Conservation (phyloP, 2,888 invertebrate genomes). For the Ferrisia virgata region DNA sequence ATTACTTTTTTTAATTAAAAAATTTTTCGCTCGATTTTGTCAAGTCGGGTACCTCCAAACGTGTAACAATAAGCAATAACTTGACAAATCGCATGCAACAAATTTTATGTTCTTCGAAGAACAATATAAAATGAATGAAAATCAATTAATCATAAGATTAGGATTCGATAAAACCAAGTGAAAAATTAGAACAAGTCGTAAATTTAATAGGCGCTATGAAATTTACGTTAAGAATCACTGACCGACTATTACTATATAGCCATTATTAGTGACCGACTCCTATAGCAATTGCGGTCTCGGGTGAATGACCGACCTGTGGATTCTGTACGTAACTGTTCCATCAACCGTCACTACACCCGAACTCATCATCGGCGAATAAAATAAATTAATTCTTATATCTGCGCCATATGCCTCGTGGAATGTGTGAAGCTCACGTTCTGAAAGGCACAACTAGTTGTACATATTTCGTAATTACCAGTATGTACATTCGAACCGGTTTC, state of each 20-base stretch:
- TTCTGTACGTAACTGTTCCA: conserved; percentile 42
- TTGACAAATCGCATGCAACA: not conserved
- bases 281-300: conserved; percentile 35
- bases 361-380: conserved; percentile 32
- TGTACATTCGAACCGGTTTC: conserved; percentile 42
- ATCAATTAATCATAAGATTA: not conserved
- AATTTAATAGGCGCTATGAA: not conserved
- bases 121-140: not conserved
- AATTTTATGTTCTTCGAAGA: not conserved
- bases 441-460: conserved; percentile 29
- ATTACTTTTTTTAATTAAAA: too few relatives aligned
- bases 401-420: conserved; percentile 41
- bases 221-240: conserved; percentile 6
- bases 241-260: conserved; percentile 27
- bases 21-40: too few relatives aligned
- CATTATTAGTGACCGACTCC: conserved; percentile 37
- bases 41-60: too few relatives aligned
- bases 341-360: conserved; percentile 38
- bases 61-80: not conserved
- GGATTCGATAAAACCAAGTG: not conserved
- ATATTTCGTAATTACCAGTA: conserved; percentile 40
- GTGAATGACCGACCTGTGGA: conserved; percentile 40
- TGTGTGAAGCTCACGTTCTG: conserved; percentile 38
- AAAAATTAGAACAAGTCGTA: not conserved
- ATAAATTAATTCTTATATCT: conserved; percentile 29